Evolutionary conservation across 1,140 invertebrate genomes (phyloP).

Genomic region (Aphidius gifuensis): DNA sequence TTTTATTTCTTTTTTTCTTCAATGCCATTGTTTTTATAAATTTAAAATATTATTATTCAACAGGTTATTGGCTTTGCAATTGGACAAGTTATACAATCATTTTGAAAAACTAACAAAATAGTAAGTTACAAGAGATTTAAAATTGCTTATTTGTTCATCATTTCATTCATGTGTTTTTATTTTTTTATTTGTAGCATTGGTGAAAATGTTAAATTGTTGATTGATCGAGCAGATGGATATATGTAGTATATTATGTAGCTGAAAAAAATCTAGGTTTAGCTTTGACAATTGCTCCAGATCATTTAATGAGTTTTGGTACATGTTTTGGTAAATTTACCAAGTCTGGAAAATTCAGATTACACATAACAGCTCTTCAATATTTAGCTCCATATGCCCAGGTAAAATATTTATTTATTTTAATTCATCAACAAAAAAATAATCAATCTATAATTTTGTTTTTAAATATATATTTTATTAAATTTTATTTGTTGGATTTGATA

Average conservation of each 20-base stretch:
- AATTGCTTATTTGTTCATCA: constrained; percentile 5
- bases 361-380: constrained; percentile 95
- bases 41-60: constrained; percentile 8
- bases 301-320: constrained; percentile 86
- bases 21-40: neutral
- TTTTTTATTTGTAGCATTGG: constrained; percentile 76
- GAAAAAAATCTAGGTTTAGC: constrained; percentile 75
- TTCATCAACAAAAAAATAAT: neutral
- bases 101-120: constrained; percentile 95
- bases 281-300: constrained; percentile 72
- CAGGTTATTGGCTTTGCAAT: constrained; percentile 82
- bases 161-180: constrained; percentile 20
- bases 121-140: constrained; percentile 60
- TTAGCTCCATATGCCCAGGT: constrained; percentile 97
- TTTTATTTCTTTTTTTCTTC: neutral
- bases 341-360: constrained; percentile 87
- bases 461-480: constrained; percentile 8
- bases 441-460: constrained; percentile 9
- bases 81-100: constrained; percentile 74
- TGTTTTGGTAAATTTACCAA: constrained; percentile 99
- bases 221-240: constrained; percentile 93
- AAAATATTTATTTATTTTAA: constrained; percentile 29
- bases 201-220: constrained; percentile 87
- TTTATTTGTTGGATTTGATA: neutral
- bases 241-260: constrained; percentile 93